A percentile compares a stretch with the other conserved stretches of the same genome.
phyloP scores from a whole-genome alignment of 2,797 vertebrate genomes.

The Paedocypris micromegethes region DNA sequence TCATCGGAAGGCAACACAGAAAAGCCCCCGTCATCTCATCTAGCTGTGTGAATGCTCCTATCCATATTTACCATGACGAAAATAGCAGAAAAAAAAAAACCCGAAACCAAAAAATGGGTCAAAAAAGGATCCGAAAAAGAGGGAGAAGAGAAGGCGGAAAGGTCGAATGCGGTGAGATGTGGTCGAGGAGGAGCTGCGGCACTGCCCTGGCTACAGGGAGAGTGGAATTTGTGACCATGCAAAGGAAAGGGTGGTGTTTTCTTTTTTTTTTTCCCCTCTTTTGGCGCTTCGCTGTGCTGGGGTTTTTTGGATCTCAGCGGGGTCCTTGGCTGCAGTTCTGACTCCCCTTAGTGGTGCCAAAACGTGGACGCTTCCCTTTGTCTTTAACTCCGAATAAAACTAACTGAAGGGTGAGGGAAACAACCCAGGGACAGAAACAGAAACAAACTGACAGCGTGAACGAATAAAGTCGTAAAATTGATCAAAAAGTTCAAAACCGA shows the following conservation, averaged over 20 bases:
- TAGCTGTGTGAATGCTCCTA: constrained; percentile 61
- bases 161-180: constrained; percentile 75
- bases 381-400: constrained; percentile 67
- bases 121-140: constrained; percentile 69
- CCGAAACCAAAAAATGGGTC: constrained; percentile 56
- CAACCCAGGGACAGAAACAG: constrained; percentile 34
- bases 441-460: constrained; percentile 44
- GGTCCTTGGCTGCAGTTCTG: constrained; percentile 83
- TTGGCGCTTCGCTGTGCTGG: constrained; percentile 72
- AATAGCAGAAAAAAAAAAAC: constrained; percentile 55
- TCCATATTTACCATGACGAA: constrained; percentile 61
- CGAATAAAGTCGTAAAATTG: constrained; percentile 49
- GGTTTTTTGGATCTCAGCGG: constrained; percentile 82
- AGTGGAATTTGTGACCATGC: constrained; percentile 80
- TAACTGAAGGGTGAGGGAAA: constrained; percentile 57
- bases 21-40: constrained; percentile 58
- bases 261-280: constrained; percentile 58
- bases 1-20: constrained; percentile 51
- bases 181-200: constrained; percentile 72
- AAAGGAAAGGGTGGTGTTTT: constrained; percentile 76
- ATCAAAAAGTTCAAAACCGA: constrained; percentile 55
- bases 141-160: constrained; percentile 67
- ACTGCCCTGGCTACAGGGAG: constrained; percentile 72
- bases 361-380: constrained; percentile 77
- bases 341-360: constrained; percentile 77